A percentile compares a stretch with the other conserved stretches of the same genome.
phyloP scores from a whole-genome alignment of 1,140 invertebrate genomes.

The Orius laevigatus region DNA sequence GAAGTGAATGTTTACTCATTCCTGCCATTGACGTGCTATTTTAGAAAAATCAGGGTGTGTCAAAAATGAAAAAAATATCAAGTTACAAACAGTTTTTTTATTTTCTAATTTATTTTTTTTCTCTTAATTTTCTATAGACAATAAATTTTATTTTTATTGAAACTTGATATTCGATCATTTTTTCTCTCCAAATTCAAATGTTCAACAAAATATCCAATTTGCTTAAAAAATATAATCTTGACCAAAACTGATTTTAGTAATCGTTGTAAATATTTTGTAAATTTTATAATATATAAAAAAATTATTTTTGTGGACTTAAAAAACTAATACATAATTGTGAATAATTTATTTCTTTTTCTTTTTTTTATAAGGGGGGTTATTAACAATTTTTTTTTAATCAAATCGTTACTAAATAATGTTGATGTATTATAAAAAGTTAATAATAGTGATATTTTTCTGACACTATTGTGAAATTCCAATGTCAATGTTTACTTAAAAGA shows the following conservation, averaged over 20 bases:
- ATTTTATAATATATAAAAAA: too few species aligned
- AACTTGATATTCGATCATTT: not conserved
- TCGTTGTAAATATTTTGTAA: too few species aligned
- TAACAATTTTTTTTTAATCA: too few species aligned
- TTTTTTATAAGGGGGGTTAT: too few species aligned
- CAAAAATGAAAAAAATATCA: not conserved
- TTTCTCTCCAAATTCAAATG: not conserved
- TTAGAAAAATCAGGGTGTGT: constrained; percentile 3
- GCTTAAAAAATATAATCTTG: too few species aligned
- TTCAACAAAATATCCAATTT: not conserved
- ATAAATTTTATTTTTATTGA: too few species aligned
- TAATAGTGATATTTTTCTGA: not conserved
- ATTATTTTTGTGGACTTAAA: too few species aligned
- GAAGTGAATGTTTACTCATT: constrained; percentile 10
- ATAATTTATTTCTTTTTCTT: too few species aligned
- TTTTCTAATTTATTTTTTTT: not conserved
- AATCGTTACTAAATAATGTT: not conserved
- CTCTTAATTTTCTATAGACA: not conserved
- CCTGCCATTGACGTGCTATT: constrained; percentile 8
- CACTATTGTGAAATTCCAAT: not conserved
- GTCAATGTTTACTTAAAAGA: constrained; percentile 3
- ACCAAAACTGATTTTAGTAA: too few species aligned
- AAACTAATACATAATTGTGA: too few species aligned
- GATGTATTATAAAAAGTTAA: not conserved
- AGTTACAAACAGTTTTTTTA: not conserved